A percentile compares a stretch with the other conserved stretches of the same genome.
phyloP scores from a whole-genome alignment of 2,113 vertebrate species.

The Anser cygnoides region DNA sequence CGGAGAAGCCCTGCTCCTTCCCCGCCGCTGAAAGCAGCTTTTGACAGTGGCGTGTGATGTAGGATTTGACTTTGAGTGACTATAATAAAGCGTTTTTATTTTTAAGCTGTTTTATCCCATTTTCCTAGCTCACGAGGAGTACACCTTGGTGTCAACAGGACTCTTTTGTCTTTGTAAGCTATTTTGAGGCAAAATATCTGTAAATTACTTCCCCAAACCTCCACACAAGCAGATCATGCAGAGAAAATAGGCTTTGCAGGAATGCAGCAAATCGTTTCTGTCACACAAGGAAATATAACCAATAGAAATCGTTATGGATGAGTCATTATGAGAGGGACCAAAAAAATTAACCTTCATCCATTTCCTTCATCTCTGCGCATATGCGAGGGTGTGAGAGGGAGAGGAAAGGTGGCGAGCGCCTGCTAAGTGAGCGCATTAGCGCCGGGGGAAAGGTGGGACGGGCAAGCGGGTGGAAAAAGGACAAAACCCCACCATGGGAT shows the following conservation, averaged over 20 bases:
- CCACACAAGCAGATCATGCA: conserved; percentile 79
- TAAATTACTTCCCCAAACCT: conserved; percentile 83
- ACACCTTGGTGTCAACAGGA: conserved; percentile 76
- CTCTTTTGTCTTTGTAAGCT: conserved; percentile 82
- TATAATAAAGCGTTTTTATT: conserved; percentile 69
- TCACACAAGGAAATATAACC: conserved; percentile 82
- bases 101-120: conserved; percentile 74
- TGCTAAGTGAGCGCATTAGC: not conserved
- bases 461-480: fast-evolving
- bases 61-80: conserved; percentile 65
- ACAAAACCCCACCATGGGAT: fast-evolving
- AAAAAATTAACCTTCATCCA: conserved; percentile 75
- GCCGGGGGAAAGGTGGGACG: not conserved
- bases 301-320: conserved; percentile 79
- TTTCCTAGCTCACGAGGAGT: conserved; percentile 62
- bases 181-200: conserved; percentile 81
- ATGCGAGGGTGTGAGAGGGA: not conserved
- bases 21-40: not conserved
- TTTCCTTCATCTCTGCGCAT: conserved; percentile 48
- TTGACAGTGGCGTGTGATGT: conserved; percentile 25
- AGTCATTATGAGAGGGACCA: conserved; percentile 78
- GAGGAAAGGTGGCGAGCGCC: not conserved
- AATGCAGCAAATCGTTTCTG: conserved; percentile 84
- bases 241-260: conserved; percentile 84
- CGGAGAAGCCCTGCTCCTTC: not conserved